Conservation (phyloP, 2,113 vertebrate species). For the Arenaria interpres region DNA sequence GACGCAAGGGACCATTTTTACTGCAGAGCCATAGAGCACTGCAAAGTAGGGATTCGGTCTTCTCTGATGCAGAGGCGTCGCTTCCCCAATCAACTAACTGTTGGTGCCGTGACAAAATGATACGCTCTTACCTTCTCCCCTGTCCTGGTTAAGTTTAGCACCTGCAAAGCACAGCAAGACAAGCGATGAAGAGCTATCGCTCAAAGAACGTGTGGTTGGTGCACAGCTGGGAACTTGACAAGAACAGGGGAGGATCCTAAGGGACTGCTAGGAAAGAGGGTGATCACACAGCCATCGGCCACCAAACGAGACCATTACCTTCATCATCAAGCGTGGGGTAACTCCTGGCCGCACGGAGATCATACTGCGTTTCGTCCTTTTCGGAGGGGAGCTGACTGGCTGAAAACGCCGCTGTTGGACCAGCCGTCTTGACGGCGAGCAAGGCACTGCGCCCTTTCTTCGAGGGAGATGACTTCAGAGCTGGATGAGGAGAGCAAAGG, state of each 20-base stretch:
- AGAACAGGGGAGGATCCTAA: constrained; percentile 9
- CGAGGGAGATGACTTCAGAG: constrained; percentile 94
- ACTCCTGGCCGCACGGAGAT: constrained; percentile 89
- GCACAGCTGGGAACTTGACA: neutral
- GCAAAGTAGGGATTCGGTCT: neutral
- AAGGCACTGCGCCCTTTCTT: constrained; percentile 92
- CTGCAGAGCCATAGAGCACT: neutral
- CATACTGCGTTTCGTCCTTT: constrained; percentile 88
- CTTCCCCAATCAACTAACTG: neutral
- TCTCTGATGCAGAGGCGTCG: neutral
- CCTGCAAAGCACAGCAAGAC: constrained; percentile 57
- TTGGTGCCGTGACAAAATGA: neutral
- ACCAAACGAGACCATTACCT: constrained; percentile 68
- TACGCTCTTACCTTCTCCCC: constrained; percentile 26
- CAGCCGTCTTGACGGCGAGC: constrained; percentile 81
- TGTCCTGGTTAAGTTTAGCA: constrained; percentile 50
- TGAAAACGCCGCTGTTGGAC: constrained; percentile 89
- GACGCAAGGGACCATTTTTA: neutral
- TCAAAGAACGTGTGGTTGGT: neutral
- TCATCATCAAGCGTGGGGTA: constrained; percentile 96
- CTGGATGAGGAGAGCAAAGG: constrained; percentile 62
- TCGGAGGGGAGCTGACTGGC: constrained; percentile 91
- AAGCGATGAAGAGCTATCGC: neutral
- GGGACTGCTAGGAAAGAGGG: neutral
- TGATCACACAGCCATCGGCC: neutral